These are phyloP conservation scores for Prolemur simus DNA, from an alignment of 2,113 vertebrate species.

Conservation along the genomic window DNA sequence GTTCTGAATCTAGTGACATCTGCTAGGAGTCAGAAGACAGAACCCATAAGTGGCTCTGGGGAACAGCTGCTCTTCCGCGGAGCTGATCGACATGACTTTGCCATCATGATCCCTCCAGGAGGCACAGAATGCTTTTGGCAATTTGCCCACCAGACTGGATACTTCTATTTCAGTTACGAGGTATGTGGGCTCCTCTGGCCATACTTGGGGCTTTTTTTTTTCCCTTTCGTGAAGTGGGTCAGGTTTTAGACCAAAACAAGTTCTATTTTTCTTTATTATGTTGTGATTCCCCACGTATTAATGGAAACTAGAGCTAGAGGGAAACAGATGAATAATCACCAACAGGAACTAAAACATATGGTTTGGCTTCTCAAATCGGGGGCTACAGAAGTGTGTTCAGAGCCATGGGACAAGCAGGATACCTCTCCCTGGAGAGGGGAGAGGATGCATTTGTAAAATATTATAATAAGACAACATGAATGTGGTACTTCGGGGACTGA, in stretches of 20 bases:
- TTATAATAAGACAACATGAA: background rate
- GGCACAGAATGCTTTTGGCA: slow-evolving; percentile 94
- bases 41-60: slow-evolving; percentile 62
- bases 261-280: background rate
- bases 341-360: slow-evolving; percentile 61
- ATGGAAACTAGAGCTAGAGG: background rate
- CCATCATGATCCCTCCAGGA: slow-evolving; percentile 84
- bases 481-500: background rate
- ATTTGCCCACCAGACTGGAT: slow-evolving; percentile 88
- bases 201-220: background rate
- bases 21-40: slow-evolving; percentile 72
- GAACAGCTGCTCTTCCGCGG: slow-evolving; percentile 87
- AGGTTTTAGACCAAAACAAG: background rate
- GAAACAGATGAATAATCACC: background rate
- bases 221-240: slow-evolving; percentile 4
- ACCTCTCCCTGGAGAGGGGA: background rate
- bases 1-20: slow-evolving; percentile 69
- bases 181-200: slow-evolving; percentile 33
- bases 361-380: background rate
- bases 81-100: slow-evolving; percentile 91
- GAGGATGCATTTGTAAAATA: background rate
- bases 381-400: background rate
- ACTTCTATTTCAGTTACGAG: slow-evolving; percentile 94
- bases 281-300: background rate
- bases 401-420: background rate